Conservation (phyloP, 2,888 invertebrate species). For the Ernsta delagoae region DNA sequence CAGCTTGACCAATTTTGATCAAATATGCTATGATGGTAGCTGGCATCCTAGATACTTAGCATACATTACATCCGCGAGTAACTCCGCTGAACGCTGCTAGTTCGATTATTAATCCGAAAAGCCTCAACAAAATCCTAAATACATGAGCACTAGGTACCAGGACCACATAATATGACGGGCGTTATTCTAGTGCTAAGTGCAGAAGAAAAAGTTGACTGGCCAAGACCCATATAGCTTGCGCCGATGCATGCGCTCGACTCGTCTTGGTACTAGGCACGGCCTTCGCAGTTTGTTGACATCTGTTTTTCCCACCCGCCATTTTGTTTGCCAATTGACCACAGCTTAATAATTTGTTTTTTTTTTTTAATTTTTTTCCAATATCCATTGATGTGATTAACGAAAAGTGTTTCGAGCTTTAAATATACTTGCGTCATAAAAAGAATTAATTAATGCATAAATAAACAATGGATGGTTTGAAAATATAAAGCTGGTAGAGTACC, state of each 20-base stretch:
- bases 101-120: neutral
- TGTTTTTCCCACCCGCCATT: constrained; percentile 45
- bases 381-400: too few relatives aligned
- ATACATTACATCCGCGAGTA: too few relatives aligned
- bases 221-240: constrained; percentile 80
- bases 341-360: neutral
- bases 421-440: too few relatives aligned
- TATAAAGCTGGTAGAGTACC: too few relatives aligned
- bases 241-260: constrained; percentile 57
- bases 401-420: too few relatives aligned
- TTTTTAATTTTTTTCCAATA: too few relatives aligned
- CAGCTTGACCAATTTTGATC: too few relatives aligned
- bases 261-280: constrained; percentile 67
- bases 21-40: too few relatives aligned
- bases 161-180: constrained; percentile 68
- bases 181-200: constrained; percentile 68
- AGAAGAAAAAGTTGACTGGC: constrained; percentile 83
- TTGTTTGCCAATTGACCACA: constrained; percentile 31
- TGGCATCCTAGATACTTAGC: too few relatives aligned
- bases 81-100: too few relatives aligned
- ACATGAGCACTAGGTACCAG: constrained; percentile 52
- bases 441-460: too few relatives aligned
- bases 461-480: too few relatives aligned
- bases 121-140: constrained; percentile 27
- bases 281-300: constrained; percentile 51